These are phyloP conservation scores for Leptestheria dahalacensis DNA, from an alignment of 1,140 invertebrate genomes.

Conservation along the genomic window DNA sequence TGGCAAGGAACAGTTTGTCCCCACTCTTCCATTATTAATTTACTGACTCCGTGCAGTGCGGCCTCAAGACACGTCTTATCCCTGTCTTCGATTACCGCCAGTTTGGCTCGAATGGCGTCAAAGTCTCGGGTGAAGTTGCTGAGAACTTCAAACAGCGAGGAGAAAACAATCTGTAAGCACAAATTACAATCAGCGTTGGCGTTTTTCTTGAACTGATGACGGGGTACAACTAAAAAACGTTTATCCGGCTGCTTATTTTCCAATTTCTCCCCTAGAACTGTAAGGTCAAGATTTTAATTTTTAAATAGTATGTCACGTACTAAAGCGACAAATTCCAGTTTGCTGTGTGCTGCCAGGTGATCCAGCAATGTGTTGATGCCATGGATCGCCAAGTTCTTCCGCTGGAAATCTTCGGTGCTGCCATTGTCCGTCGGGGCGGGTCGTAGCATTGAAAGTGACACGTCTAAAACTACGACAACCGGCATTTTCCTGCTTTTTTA, in stretches of 20 bases:
- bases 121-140: constrained; percentile 73
- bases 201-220: too few species aligned
- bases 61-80: constrained; percentile 70
- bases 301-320: too few species aligned
- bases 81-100: constrained; percentile 56
- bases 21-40: constrained; percentile 66
- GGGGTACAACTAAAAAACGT: too few species aligned
- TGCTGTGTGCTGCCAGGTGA: constrained; percentile 60
- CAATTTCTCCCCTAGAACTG: too few species aligned
- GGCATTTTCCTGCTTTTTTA: constrained; percentile 43
- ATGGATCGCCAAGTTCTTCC: constrained; percentile 57
- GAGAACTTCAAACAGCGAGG: constrained; percentile 59
- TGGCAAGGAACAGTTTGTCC: constrained; percentile 61
- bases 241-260: too few species aligned
- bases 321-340: constrained; percentile 80
- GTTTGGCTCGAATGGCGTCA: constrained; percentile 51
- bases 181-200: too few species aligned
- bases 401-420: constrained; percentile 37
- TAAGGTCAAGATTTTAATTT: too few species aligned
- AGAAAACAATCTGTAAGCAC: constrained; percentile 49
- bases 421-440: constrained; percentile 30
- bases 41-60: constrained; percentile 55
- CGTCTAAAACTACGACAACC: constrained; percentile 58
- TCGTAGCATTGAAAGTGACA: constrained; percentile 60
- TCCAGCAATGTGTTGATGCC: constrained; percentile 74